Conservation (phyloP, 2,113 vertebrate species). For the Onychostoma macrolepis region DNA sequence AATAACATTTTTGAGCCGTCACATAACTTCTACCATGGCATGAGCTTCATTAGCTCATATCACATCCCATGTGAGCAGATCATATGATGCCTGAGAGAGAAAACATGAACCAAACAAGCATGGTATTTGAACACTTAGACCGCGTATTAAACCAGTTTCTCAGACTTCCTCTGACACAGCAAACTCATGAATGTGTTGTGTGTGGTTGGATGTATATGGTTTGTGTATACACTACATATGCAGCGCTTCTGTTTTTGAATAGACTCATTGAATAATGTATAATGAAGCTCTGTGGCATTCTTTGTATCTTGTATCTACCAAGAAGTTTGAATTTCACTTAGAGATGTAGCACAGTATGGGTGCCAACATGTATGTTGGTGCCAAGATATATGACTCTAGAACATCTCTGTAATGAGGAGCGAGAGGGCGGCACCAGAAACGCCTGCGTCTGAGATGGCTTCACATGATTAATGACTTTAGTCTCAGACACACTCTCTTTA, state of each 20-base stretch:
- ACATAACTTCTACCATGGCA: neutral
- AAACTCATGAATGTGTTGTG: neutral
- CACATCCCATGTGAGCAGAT: slow-evolving; percentile 54
- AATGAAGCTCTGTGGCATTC: neutral
- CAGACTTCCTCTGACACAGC: neutral
- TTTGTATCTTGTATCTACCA: neutral
- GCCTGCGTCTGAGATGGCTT: neutral
- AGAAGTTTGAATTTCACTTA: neutral
- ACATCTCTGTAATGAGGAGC: neutral
- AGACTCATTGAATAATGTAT: neutral
- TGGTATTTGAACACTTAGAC: neutral
- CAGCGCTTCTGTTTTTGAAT: neutral
- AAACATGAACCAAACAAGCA: slow-evolving; percentile 31
- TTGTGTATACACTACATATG: neutral
- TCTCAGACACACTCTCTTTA: neutral
- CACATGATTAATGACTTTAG: neutral
- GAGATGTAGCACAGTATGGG: neutral
- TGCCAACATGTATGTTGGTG: too few species aligned
- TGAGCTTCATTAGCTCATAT: neutral
- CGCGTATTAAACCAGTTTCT: neutral
- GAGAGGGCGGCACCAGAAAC: neutral
- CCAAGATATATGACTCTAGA: neutral
- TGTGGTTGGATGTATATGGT: neutral
- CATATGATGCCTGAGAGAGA: slow-evolving; percentile 41
- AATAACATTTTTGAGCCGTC: neutral